phyloP scores from a whole-genome alignment of 2,888 invertebrate species.

The Dascillus cervinus region DNA sequence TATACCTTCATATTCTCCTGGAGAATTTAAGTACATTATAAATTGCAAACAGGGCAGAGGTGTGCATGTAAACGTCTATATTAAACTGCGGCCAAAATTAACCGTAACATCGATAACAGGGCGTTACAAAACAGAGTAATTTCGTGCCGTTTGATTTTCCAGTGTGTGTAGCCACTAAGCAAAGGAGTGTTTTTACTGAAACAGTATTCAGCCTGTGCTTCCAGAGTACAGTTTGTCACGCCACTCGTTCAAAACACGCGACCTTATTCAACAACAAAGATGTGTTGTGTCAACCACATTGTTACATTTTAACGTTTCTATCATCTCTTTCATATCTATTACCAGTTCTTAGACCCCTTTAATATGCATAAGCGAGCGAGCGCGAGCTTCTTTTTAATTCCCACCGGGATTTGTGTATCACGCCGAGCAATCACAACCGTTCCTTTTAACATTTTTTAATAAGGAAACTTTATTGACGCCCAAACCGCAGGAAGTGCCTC shows the following conservation, averaged over 20 bases:
- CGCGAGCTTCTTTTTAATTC: no score
- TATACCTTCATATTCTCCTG: no score
- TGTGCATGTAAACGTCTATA: no score
- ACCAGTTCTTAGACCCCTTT: not conserved
- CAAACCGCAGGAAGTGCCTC: no score
- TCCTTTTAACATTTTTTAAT: no score
- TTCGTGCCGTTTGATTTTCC: conserved; percentile 18
- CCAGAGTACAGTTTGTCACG: conserved; percentile 17
- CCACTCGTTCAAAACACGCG: conserved; percentile 13
- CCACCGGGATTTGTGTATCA: no score
- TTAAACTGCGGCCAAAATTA: no score
- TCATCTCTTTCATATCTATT: conserved; percentile 12
- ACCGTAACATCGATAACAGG: conserved; percentile 18
- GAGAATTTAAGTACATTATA: no score
- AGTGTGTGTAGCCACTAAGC: conserved; percentile 16
- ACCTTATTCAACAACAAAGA: conserved; percentile 11
- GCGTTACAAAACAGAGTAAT: conserved; percentile 16
- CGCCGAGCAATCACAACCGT: no score
- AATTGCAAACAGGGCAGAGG: no score
- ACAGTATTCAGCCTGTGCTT: conserved; percentile 11
- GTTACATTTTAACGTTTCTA: conserved; percentile 15
- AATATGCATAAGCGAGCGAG: no score
- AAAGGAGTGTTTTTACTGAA: conserved; percentile 16
- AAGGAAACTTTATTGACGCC: no score
- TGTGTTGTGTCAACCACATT: conserved; percentile 11